Evolutionary conservation across 1,140 invertebrate genomes (phyloP), one percentile per base, ranked within the genome.

Genomic region (Ganaspis sp.): DNA sequence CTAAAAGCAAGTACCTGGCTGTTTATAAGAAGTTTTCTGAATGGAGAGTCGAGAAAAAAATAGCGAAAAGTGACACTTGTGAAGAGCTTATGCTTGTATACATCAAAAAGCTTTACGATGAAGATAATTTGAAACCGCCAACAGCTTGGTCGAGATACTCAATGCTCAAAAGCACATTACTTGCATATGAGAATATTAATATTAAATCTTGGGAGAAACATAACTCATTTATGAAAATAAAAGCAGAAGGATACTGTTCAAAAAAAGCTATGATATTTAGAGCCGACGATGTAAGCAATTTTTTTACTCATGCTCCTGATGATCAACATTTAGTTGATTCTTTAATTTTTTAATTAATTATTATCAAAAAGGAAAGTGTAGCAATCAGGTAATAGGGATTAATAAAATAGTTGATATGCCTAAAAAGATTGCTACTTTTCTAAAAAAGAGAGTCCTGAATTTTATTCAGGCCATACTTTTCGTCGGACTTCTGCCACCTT

Each of bases 101-200:
- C 12, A 4, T 34, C 5, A 75, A 75, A 0, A 45, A 70, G 70
- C 11, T 70, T 9, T 17, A 19, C 26, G 74, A 70, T 12, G 64
- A 1, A 23, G 73, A 74, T 19, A 74, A 74, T 42, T 15, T 75
- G 29, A 75, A 70, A 45, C 38, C 74, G 49, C 64, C 64, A 75
- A 75, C 74, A 17, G 37, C 70, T 75, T 75, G 74, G 74, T 70
- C 64, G 9, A 75, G 69, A 29, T 75, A 70, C 15, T 70, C 74
- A 40, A 45, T 70, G 74, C 38, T 75, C 9, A 75, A 75, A 26
- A 70, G 19, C 17, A 75, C 69, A 6, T 70, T 53, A 49, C 37
- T 45, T 70, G 11, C 40, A 9, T 42, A 70, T 4, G 58, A 70
- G 4, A 70, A 75, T 23, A 26, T 75, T 8, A 70, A 34, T n/a